phyloP scores from a whole-genome alignment of 2,113 vertebrate species.

The Bolborhynchus lineola region DNA sequence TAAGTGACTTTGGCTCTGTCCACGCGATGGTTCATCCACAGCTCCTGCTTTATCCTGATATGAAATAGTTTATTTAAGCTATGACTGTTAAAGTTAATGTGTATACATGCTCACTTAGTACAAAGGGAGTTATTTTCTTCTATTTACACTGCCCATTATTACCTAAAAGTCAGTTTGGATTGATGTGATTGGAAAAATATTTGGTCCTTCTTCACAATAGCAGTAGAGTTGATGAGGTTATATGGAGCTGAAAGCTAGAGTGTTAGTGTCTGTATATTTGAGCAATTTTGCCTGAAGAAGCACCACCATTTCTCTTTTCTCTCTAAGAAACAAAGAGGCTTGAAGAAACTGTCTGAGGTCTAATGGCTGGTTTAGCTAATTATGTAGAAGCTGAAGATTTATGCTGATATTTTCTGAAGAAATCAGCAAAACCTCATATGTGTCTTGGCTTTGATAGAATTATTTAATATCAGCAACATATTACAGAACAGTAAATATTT shows the following conservation, averaged over 20 bases:
- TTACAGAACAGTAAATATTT: conserved; percentile 51
- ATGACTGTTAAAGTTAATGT: neutral
- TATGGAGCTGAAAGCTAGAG: neutral
- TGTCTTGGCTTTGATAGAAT: conserved; percentile 39
- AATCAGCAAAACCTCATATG: neutral
- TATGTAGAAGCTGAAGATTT: neutral
- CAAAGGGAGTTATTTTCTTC: neutral
- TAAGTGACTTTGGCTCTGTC: neutral
- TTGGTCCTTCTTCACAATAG: neutral
- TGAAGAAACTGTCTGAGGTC: neutral
- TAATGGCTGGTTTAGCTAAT: conserved; percentile 1
- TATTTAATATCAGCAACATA: conserved; percentile 52
- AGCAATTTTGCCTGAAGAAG: neutral
- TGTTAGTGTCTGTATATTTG: neutral
- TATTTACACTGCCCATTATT: neutral
- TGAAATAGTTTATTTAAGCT: neutral
- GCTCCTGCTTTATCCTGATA: neutral
- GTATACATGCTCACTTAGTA: neutral
- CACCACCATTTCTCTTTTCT: neutral
- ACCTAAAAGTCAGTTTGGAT: neutral
- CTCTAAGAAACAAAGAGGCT: neutral
- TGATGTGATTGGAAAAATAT: neutral
- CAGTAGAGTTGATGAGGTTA: neutral
- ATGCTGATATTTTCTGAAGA: neutral
- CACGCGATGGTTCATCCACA: neutral